Percentiles rank a stretch among this genome's conserved stretches.
These are phyloP conservation scores for Azorinus chamasolen DNA, from an alignment of 2,888 invertebrate genomes.

Conservation along the genomic window DNA sequence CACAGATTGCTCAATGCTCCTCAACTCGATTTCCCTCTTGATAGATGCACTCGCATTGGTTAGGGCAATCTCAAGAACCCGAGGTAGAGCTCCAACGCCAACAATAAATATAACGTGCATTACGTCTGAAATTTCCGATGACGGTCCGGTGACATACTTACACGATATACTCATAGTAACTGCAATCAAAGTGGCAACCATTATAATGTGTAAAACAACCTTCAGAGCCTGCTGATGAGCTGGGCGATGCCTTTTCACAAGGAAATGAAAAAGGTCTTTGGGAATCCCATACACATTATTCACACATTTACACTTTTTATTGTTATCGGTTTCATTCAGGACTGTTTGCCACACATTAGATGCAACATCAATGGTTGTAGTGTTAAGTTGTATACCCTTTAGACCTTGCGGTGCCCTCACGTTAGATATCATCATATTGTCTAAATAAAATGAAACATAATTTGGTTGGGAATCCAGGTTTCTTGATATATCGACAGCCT, in stretches of 20 bases:
- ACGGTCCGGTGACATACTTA: conserved; percentile 24
- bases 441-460: conserved; percentile 15
- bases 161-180: conserved; percentile 30
- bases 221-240: conserved; percentile 36
- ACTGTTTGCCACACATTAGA: conserved; percentile 28
- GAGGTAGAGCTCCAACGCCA: conserved; percentile 44
- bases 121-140: conserved; percentile 49
- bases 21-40: conserved; percentile 30
- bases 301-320: conserved; percentile 6
- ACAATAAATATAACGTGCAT: conserved; percentile 60
- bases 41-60: conserved; percentile 17
- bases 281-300: conserved; percentile 44
- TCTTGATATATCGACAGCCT: conserved; percentile 37
- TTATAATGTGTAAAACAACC: conserved; percentile 27
- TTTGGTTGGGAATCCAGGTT: conserved; percentile 24
- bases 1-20: conserved; percentile 30
- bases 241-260: conserved; percentile 40
- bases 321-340: neutral
- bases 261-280: conserved; percentile 28
- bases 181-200: conserved; percentile 28
- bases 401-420: conserved; percentile 13
- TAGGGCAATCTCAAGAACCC: conserved; percentile 33
- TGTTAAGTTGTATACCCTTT: conserved; percentile 17
- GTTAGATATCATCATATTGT: conserved; percentile 30
- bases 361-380: conserved; percentile 16